phyloP scores from a whole-genome alignment of 2,113 vertebrate genomes.

The Mesocricetus auratus region DNA sequence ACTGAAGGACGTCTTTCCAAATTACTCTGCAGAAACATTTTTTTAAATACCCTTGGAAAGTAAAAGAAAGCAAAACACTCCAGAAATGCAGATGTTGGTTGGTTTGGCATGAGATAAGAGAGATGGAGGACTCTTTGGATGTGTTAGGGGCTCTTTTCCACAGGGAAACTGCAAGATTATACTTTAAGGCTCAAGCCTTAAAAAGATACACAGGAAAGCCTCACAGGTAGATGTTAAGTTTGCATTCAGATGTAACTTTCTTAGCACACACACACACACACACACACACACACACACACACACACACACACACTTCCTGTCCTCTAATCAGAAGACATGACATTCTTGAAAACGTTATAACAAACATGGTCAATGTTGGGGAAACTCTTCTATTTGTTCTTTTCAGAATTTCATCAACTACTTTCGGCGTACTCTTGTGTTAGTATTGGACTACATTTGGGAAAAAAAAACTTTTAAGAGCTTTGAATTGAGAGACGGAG shows the following conservation, averaged over 20 bases:
- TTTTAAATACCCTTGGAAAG: not conserved
- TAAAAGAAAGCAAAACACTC: not conserved
- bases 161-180: not conserved
- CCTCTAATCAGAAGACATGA: not conserved
- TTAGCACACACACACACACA: not conserved
- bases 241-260: not conserved
- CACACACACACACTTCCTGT: not conserved
- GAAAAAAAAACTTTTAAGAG: not conserved
- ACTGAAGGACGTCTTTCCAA: not conserved
- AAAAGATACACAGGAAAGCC: not conserved
- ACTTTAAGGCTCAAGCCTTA: not conserved
- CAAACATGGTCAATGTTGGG: not conserved
- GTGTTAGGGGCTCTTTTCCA: not conserved
- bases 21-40: not conserved
- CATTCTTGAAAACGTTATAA: not conserved
- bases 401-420: not conserved
- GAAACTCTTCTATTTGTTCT: not conserved
- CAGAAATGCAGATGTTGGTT: not conserved
- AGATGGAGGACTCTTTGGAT: not conserved
- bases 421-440: not conserved
- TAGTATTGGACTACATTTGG: not conserved
- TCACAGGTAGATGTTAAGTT: not conserved
- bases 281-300: no score
- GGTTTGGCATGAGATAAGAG: not conserved
- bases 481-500: not conserved